Evolutionary conservation across 2,888 invertebrate genomes (phyloP).

Genomic region (Miltochrista miniata): DNA sequence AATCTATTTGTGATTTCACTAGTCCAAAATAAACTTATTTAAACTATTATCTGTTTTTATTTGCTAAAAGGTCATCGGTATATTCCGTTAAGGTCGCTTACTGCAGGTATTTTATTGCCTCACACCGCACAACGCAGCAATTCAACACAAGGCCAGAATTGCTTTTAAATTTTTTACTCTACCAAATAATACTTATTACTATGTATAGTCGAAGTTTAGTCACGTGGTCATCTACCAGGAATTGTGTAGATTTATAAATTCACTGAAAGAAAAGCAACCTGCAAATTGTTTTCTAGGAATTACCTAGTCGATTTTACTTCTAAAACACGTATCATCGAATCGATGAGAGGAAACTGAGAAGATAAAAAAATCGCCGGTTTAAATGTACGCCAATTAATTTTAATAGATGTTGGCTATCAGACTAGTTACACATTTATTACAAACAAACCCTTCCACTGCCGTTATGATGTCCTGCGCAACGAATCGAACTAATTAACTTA

Average conservation of each 20-base stretch:
- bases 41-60: slow-evolving; percentile 57
- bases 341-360: slow-evolving; percentile 1
- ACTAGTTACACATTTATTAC: no score
- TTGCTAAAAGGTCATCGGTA: slow-evolving; percentile 65
- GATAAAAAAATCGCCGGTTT: neutral
- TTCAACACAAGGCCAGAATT: slow-evolving; percentile 74
- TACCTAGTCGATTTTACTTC: no score
- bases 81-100: slow-evolving; percentile 76
- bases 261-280: slow-evolving; percentile 20
- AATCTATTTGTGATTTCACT: slow-evolving; percentile 33
- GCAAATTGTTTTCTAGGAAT: neutral
- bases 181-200: slow-evolving; percentile 53
- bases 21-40: slow-evolving; percentile 50
- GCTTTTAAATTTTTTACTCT: slow-evolving; percentile 61
- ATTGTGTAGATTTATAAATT: slow-evolving; percentile 18
- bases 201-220: slow-evolving; percentile 38
- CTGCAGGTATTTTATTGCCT: slow-evolving; percentile 74
- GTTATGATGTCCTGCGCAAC: neutral
- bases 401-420: no score
- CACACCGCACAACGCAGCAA: slow-evolving; percentile 67
- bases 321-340: neutral
- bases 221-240: slow-evolving; percentile 26
- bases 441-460: neutral
- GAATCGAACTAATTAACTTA: slow-evolving; percentile 1
- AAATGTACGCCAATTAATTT: neutral